Percentiles rank a stretch among this genome's conserved stretches.
phyloP scores from a whole-genome alignment of 1,140 invertebrate species.

The Venturia canescens region DNA sequence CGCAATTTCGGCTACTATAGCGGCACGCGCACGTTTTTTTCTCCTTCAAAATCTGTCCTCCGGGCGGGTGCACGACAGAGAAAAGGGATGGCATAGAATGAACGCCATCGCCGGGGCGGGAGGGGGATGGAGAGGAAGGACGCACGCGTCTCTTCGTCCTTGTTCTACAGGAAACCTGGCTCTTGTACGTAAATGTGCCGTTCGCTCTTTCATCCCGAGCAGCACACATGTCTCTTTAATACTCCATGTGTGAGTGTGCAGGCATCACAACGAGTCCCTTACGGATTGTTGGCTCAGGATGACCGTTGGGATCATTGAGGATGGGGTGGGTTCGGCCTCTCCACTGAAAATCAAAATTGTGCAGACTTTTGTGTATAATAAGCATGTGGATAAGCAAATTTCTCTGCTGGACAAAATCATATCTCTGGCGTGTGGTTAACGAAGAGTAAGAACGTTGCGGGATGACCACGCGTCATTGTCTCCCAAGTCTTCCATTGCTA shows the following conservation, averaged over 20 bases:
- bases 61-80: slow-evolving; percentile 33
- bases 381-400: slow-evolving; percentile 44
- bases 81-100: slow-evolving; percentile 29
- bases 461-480: slow-evolving; percentile 21
- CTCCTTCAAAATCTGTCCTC: slow-evolving; percentile 59
- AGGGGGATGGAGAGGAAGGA: slow-evolving; percentile 42
- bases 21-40: slow-evolving; percentile 67
- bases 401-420: background rate
- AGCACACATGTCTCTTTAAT: slow-evolving; percentile 46
- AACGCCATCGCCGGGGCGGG: background rate
- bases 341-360: slow-evolving; percentile 22
- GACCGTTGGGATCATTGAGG: slow-evolving; percentile 49
- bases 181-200: background rate
- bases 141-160: slow-evolving; percentile 20
- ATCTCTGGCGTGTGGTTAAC: background rate
- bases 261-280: slow-evolving; percentile 30
- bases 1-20: slow-evolving; percentile 62
- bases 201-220: slow-evolving; percentile 44
- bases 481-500: too few relatives aligned
- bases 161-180: slow-evolving; percentile 35
- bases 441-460: background rate
- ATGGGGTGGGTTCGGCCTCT: slow-evolving; percentile 27
- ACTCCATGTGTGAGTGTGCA: slow-evolving; percentile 35
- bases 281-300: slow-evolving; percentile 35
- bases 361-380: slow-evolving; percentile 27